Percentiles rank a stretch among this genome's conserved stretches.
These are phyloP conservation scores for Schizotus pectinicornis DNA, from an alignment of 2,888 invertebrate genomes.

Conservation along the genomic window DNA sequence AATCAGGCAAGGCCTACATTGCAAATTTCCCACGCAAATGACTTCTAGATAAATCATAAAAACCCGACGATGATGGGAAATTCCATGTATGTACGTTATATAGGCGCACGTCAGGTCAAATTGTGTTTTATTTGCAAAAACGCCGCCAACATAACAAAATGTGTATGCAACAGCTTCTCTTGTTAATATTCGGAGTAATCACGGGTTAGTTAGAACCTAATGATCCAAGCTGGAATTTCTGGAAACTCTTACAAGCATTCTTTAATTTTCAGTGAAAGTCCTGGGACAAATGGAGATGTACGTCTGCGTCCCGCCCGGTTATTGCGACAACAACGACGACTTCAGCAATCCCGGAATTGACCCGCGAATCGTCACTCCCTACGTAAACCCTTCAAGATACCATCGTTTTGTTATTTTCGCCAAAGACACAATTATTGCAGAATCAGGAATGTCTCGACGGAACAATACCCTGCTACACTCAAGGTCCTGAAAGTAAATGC, in stretches of 20 bases:
- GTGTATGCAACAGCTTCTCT: too few species aligned
- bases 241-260: neutral
- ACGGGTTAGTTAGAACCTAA: too few species aligned
- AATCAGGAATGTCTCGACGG: slow-evolving; percentile 45
- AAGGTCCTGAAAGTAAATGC: slow-evolving; percentile 51
- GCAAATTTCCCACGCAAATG: too few species aligned
- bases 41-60: too few species aligned
- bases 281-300: slow-evolving; percentile 38
- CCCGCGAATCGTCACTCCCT: slow-evolving; percentile 49
- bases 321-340: slow-evolving; percentile 35
- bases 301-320: slow-evolving; percentile 46
- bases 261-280: slow-evolving; percentile 5
- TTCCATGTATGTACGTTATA: too few species aligned
- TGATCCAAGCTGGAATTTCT: too few species aligned
- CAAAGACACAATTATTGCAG: slow-evolving; percentile 18
- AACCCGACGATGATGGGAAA: too few species aligned
- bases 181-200: too few species aligned
- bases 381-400: slow-evolving; percentile 6
- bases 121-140: too few species aligned
- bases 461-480: slow-evolving; percentile 45
- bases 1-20: too few species aligned
- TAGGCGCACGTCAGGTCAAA: too few species aligned
- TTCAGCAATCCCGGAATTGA: slow-evolving; percentile 45
- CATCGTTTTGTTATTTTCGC: neutral
- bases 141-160: too few species aligned